Conservation (phyloP, 2,797 vertebrate genomes). For the Scyliorhinus canicula region DNA sequence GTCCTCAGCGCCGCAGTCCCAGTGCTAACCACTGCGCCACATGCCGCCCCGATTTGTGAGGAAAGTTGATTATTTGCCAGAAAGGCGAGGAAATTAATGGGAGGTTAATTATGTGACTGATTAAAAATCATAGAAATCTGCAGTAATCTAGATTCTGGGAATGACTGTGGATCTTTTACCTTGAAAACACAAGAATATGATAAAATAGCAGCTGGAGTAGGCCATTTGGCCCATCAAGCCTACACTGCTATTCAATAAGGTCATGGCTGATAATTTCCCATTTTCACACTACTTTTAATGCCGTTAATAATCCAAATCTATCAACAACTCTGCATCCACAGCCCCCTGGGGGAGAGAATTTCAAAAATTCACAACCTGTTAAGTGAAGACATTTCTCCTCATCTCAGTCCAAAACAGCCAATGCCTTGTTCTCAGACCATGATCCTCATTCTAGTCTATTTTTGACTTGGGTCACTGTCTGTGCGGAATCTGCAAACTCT, state of each 20-base stretch:
- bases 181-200: background rate
- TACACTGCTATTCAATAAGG: background rate
- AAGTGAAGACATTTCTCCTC: background rate
- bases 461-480: too few relatives aligned
- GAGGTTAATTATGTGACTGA: background rate
- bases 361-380: background rate
- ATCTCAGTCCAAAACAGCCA: background rate
- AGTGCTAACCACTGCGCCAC: too few relatives aligned
- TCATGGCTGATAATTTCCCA: background rate
- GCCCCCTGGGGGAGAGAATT: background rate
- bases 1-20: too few relatives aligned
- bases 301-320: background rate
- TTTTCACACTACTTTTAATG: background rate
- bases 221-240: background rate
- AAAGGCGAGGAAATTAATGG: background rate
- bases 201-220: background rate
- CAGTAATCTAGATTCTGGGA: background rate
- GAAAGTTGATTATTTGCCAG: background rate
- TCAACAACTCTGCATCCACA: background rate
- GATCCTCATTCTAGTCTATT: background rate
- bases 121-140: background rate
- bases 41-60: too few relatives aligned
- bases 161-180: background rate
- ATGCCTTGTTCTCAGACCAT: background rate
- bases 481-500: too few relatives aligned